Percentiles rank a stretch among this genome's conserved stretches.
Conservation (phyloP, 2,797 vertebrate species). For the Pseudopleuronectes americanus region DNA sequence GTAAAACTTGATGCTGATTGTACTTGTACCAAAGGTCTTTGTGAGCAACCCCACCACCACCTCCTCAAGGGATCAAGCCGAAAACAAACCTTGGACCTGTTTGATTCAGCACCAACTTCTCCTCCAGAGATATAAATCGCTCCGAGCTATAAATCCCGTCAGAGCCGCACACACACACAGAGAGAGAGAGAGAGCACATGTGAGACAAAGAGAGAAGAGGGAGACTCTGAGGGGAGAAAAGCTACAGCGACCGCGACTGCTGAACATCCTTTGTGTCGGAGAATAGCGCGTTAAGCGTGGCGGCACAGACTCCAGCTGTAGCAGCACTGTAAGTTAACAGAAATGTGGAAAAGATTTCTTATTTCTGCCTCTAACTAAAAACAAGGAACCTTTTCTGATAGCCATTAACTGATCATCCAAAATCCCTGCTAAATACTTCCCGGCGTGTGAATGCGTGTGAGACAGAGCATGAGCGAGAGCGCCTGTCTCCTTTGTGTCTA, state of each 20-base stretch:
- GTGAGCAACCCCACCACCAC: slow-evolving; percentile 30
- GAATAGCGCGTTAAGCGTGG: slow-evolving; percentile 52
- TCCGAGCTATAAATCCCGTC: slow-evolving; percentile 63
- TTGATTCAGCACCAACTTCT: slow-evolving; percentile 69
- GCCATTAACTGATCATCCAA: slow-evolving; percentile 18
- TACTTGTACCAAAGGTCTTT: slow-evolving; percentile 49
- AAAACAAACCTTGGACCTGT: slow-evolving; percentile 65
- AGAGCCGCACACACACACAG: slow-evolving; percentile 26
- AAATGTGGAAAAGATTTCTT: not conserved
- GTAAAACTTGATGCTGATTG: slow-evolving; percentile 37
- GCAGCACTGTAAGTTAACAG: not conserved
- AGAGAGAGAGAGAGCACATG: slow-evolving; percentile 36
- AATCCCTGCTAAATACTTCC: slow-evolving; percentile 33
- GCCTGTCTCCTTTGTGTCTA: slow-evolving; percentile 81
- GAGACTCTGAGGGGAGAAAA: slow-evolving; percentile 18
- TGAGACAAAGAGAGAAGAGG: slow-evolving; percentile 37
- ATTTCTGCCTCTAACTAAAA: slow-evolving; percentile 28
- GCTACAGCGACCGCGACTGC: slow-evolving; percentile 24
- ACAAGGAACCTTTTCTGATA: slow-evolving; percentile 20
- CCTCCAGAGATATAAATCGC: slow-evolving; percentile 54
- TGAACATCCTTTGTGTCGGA: slow-evolving; percentile 68
- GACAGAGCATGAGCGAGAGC: slow-evolving; percentile 53
- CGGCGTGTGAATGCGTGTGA: slow-evolving; percentile 27
- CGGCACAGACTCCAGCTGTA: slow-evolving; percentile 26
- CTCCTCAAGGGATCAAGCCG: slow-evolving; percentile 39